Percentiles rank a stretch among this genome's conserved stretches.
Conservation (phyloP, 2,113 vertebrate genomes). For the Trogon surrucura region DNA sequence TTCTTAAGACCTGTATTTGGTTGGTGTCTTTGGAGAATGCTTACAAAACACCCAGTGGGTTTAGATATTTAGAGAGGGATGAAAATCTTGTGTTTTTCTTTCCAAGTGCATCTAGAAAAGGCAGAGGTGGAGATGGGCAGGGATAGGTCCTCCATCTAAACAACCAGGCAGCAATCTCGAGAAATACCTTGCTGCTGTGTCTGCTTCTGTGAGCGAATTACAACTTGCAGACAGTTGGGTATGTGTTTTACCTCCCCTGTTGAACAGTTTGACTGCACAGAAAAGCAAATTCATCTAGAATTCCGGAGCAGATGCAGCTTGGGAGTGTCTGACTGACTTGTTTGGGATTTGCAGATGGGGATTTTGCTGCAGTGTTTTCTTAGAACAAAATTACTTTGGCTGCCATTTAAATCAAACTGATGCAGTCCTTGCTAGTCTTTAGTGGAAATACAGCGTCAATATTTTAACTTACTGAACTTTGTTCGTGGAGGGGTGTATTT, state of each 20-base stretch:
- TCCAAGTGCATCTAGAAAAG: not conserved
- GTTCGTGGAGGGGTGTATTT: not conserved
- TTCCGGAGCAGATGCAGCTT: not conserved
- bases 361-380: not conserved
- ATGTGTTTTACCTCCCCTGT: not conserved
- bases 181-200: not conserved
- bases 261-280: not conserved
- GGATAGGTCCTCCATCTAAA: not conserved
- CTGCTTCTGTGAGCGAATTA: not conserved
- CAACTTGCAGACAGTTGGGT: not conserved
- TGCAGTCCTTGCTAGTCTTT: not conserved
- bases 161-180: not conserved
- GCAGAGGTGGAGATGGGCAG: not conserved
- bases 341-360: not conserved
- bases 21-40: not conserved
- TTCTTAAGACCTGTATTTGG: rapidly evolving
- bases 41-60: not conserved
- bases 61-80: not conserved
- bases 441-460: not conserved
- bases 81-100: not conserved
- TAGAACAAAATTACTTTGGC: not conserved
- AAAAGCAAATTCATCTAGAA: not conserved
- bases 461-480: not conserved
- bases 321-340: not conserved
- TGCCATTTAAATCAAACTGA: not conserved